Evolutionary conservation across 2,888 invertebrate genomes (phyloP), one percentile per base, ranked within the genome.

Genomic region (Ctena decussata): DNA sequence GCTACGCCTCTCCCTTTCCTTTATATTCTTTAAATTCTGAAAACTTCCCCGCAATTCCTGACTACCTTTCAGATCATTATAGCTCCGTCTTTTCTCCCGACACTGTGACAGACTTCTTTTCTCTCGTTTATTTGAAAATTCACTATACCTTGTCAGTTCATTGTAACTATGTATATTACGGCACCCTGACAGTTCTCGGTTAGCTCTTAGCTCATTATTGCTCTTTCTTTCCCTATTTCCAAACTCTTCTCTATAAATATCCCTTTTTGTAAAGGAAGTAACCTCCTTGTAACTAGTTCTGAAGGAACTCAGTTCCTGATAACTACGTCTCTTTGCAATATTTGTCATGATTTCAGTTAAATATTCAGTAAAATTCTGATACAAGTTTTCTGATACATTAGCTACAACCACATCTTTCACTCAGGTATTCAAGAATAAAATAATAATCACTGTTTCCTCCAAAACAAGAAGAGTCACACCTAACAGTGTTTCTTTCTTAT

Each of bases 121-220:
- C 35, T 35, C 65, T 35, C 35, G 32, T 15, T 65, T 35, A 35
- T 65, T 65, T 35, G 30, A 1, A 18, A 35, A 24, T 5, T 35
- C 65, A 12, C 35, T 65, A 35, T 30, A 35, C 21, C 2, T 12
- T 21, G 35, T 6, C 27, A 65, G 24, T n/a, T 65, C 65, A 65
- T 65, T 65, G 65, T 65, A 65, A 35, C 65, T 65, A 65, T 65
- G 65, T 65, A 65, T 65, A 35, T 65, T 65, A 65, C 65, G 65
- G 21, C 65, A 65, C 18, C 65, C 24, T 35, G 21, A n/a, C 35
- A 65, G 35, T 1, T 65, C 65, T 35, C 65, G 8, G 35, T 21
- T 65, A 18, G 35, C 35, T 35, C 65, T 32, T 5, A 35, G 12
- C 6, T 65, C 65, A 3, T 65, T 65, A 24, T 65, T 35, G 24